Evolutionary conservation across 1,140 invertebrate species (phyloP).

Genomic region (Zaprionus vittiger): DNA sequence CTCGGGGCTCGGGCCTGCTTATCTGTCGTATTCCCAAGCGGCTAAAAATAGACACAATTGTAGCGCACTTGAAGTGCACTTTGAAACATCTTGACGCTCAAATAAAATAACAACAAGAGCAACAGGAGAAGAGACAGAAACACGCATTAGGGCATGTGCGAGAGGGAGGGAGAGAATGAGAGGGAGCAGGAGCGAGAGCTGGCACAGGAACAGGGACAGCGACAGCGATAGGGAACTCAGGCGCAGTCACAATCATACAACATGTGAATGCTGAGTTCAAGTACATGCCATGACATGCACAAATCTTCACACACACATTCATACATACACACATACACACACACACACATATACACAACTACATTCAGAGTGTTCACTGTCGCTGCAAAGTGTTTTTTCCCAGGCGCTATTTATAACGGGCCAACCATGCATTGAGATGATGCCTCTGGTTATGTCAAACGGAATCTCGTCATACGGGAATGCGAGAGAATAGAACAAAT

Average conservation of each 20-base stretch:
- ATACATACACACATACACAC: background rate
- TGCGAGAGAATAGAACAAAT: background rate
- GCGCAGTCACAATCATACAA: conserved; percentile 39
- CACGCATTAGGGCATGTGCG: conserved; percentile 48
- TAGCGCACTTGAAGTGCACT: conserved; percentile 79
- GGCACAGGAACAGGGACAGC: conserved; percentile 1
- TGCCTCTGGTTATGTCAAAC: conserved; percentile 37
- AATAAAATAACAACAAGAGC: conserved; percentile 52
- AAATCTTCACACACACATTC: conserved; percentile 48
- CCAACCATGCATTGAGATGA: conserved; percentile 36
- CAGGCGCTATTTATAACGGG: conserved; percentile 75
- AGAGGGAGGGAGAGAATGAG: conserved; percentile 5
- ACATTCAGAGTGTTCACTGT: conserved; percentile 8
- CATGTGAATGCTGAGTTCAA: conserved; percentile 75
- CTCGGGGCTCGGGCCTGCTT: conserved; percentile 19
- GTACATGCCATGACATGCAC: conserved; percentile 74
- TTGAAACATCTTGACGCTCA: conserved; percentile 71
- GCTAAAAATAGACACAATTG: conserved; percentile 77
- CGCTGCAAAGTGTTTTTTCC: conserved; percentile 82
- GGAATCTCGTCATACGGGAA: conserved; percentile 15
- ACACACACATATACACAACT: background rate
- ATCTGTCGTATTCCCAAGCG: conserved; percentile 73
- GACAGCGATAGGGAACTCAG: background rate
- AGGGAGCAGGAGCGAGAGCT: background rate
- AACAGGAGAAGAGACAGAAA: conserved; percentile 13